phyloP scores from a whole-genome alignment of 2,888 invertebrate species.

The Meta bourneti region DNA sequence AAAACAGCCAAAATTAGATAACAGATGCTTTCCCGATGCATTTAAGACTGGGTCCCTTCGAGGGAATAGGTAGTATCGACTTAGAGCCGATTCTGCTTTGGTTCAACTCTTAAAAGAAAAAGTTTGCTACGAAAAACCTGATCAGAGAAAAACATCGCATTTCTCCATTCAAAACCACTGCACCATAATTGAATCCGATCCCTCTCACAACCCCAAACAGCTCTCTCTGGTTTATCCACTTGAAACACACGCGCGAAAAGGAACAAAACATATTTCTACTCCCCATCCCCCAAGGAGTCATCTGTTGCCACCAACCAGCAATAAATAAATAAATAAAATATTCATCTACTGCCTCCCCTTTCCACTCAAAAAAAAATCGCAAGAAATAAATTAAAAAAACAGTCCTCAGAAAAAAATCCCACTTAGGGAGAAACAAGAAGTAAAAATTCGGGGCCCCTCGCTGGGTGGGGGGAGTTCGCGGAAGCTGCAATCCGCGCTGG shows the following conservation, averaged over 20 bases:
- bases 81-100: too few relatives aligned
- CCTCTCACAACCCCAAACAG: neutral
- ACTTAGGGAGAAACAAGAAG: neutral
- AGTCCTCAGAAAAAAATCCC: neutral
- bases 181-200: neutral
- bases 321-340: slow-evolving; percentile 37
- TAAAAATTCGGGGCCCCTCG: too few relatives aligned
- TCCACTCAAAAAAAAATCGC: neutral
- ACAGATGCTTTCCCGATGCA: too few relatives aligned
- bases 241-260: too few relatives aligned
- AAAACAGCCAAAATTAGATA: too few relatives aligned
- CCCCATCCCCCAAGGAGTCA: slow-evolving; percentile 4
- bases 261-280: neutral
- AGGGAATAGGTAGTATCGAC: too few relatives aligned
- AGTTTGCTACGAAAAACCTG: too few relatives aligned
- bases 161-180: neutral
- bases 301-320: slow-evolving; percentile 45
- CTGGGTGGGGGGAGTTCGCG: neutral
- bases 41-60: too few relatives aligned
- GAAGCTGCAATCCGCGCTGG: slow-evolving; percentile 2
- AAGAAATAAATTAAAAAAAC: neutral
- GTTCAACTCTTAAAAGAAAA: too few relatives aligned
- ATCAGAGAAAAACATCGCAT: too few relatives aligned
- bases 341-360: neutral
- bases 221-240: neutral